Percentiles rank a stretch among this genome's conserved stretches.
These are phyloP conservation scores for Odontophorus gujanensis DNA, from an alignment of 2,113 vertebrate genomes.

Conservation along the genomic window DNA sequence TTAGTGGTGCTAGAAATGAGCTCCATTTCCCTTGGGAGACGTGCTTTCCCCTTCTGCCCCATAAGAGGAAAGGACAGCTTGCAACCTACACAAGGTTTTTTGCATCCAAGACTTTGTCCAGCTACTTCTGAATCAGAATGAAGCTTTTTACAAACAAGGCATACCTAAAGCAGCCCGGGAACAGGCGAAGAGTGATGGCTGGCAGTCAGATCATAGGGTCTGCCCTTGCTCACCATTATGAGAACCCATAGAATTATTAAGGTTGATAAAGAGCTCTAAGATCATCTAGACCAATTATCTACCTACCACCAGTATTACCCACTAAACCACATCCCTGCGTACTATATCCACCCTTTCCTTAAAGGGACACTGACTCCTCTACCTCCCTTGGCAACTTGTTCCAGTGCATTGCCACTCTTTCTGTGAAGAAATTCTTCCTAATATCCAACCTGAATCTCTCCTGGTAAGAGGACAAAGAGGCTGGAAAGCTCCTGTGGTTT, in stretches of 20 bases:
- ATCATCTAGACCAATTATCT: too few relatives aligned
- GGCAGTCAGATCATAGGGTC: fast-evolving
- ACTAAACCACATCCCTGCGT: too few relatives aligned
- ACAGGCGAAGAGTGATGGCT: background rate
- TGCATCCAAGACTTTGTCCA: background rate
- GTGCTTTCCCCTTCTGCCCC: background rate
- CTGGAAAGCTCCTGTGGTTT: background rate
- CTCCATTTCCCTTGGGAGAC: background rate
- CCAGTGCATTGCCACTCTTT: too few relatives aligned
- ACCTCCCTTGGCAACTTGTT: too few relatives aligned
- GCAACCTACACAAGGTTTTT: background rate
- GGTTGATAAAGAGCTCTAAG: too few relatives aligned
- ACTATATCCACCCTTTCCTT: too few relatives aligned
- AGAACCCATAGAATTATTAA: background rate
- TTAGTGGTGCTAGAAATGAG: background rate
- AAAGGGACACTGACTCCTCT: too few relatives aligned
- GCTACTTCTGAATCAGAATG: background rate
- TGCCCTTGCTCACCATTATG: background rate
- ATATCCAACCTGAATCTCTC: too few relatives aligned
- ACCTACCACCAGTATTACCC: too few relatives aligned
- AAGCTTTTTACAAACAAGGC: background rate
- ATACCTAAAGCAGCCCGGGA: background rate
- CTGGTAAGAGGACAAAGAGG: background rate
- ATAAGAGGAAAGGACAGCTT: background rate
- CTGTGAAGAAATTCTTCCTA: too few relatives aligned